phyloP scores from a whole-genome alignment of 2,797 vertebrate genomes.

The Momotus momota region DNA sequence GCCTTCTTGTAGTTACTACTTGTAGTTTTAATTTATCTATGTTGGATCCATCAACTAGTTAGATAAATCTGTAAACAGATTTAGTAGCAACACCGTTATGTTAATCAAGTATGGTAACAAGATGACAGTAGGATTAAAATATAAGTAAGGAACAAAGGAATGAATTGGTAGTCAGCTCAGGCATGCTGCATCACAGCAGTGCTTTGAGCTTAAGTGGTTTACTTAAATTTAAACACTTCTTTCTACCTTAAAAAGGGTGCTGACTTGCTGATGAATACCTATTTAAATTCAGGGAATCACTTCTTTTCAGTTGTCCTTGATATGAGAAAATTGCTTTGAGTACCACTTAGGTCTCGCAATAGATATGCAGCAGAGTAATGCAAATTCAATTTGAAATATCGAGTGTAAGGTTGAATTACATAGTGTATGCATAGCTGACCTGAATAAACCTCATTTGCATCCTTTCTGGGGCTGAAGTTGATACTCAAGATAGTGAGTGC shows the following conservation, averaged over 20 bases:
- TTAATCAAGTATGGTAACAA: background rate
- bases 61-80: background rate
- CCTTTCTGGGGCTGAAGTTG: background rate
- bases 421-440: background rate
- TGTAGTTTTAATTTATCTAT: background rate
- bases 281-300: background rate
- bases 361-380: background rate
- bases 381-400: background rate
- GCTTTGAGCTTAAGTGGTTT: background rate
- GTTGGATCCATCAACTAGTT: background rate
- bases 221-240: background rate
- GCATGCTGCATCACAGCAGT: background rate
- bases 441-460: background rate
- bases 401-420: background rate
- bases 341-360: background rate
- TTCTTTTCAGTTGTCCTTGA: background rate
- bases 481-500: background rate
- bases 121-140: background rate
- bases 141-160: background rate
- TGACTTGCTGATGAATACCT: background rate
- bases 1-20: background rate
- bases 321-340: constrained; percentile 1
- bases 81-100: background rate
- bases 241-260: background rate
- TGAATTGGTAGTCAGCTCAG: background rate